Evolutionary conservation across 2,113 vertebrate genomes (phyloP).

Genomic region (Pontoporia blainvillei): DNA sequence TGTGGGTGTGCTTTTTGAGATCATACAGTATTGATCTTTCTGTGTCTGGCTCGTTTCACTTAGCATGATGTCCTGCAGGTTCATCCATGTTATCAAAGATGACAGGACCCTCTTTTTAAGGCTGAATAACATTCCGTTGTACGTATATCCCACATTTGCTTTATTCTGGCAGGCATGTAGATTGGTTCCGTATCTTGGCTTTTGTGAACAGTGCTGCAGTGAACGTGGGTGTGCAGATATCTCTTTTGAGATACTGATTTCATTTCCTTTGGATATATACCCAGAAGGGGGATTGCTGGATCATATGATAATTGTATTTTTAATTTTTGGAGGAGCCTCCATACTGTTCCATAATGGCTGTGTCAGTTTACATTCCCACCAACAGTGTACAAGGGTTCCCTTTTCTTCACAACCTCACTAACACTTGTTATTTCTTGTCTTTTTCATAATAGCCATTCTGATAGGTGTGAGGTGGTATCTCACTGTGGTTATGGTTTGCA

Average conservation of each 20-base stretch:
- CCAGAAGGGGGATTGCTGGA: not conserved
- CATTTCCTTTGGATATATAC: not conserved
- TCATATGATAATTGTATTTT: not conserved
- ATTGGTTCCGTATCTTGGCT: not conserved
- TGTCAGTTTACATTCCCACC: not conserved
- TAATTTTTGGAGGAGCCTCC: not conserved
- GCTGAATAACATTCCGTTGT: not conserved
- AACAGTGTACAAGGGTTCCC: not conserved
- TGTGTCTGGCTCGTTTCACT: not conserved
- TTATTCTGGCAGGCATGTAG: not conserved
- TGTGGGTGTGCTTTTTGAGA: not conserved
- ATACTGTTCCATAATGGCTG: not conserved
- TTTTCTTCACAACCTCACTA: not conserved
- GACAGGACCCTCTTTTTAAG: not conserved
- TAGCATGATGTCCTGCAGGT: not conserved
- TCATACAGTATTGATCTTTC: not conserved
- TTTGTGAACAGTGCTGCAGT: not conserved
- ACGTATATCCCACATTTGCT: not conserved
- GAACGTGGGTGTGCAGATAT: not conserved
- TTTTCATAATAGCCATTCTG: not conserved
- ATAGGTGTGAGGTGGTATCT: not conserved
- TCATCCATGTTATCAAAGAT: not conserved
- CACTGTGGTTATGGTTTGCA: not conserved
- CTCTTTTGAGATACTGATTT: not conserved
- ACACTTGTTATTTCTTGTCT: too few relatives aligned